Base-by-base conservation (phyloP, 2,113 vertebrate genomes). In the Thinocorus orbignyianus region DNA sequence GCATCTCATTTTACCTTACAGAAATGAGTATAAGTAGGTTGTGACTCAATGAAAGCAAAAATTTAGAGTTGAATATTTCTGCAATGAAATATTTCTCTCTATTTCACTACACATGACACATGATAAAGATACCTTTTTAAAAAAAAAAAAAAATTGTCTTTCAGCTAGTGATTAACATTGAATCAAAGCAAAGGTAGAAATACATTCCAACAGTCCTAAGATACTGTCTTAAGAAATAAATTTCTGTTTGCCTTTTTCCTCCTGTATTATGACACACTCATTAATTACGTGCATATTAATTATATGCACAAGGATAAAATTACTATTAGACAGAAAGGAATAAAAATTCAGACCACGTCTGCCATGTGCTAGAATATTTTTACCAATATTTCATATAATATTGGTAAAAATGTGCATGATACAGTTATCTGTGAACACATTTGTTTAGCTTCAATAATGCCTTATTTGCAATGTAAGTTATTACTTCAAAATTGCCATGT, bases 391-490 rank as follows among this genome's bases (percentile, higher is more conserved):
- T 71, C 11, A 87, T 1, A 1, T 42, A 64, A 37, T 14, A 69
- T 69, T 48, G 81, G 57, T 41, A 76, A 93, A 91, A 88, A 70
- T 7, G 8, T 17, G 24, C 51, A 42, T 35, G 30, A 81, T 71
- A 46, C 85, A 35, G 20, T 2, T 12, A 61, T 64, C 44, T 77
- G 58, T 85, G 64, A 93, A 87, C 17, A 83, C n/a, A 83, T 35
- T 71, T 68, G 69, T 48, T 93, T 90, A 88, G 61, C 58, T 94
- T 92, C 65, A 93, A 41, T 78, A 93, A 90, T 22, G 46, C 10
- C 39, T 94, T 81, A 64, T 64, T 81, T 78, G 82, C 85, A 86
- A 86, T 57, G 62, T 42, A 88, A 94, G 94, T 94, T 81, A 55
- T 79, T 90, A 78, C 54, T 92, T 81, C 51, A 73, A 51, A 96